Evolutionary conservation across 2,888 invertebrate species (phyloP).

Genomic region (Aphodius sticticus): DNA sequence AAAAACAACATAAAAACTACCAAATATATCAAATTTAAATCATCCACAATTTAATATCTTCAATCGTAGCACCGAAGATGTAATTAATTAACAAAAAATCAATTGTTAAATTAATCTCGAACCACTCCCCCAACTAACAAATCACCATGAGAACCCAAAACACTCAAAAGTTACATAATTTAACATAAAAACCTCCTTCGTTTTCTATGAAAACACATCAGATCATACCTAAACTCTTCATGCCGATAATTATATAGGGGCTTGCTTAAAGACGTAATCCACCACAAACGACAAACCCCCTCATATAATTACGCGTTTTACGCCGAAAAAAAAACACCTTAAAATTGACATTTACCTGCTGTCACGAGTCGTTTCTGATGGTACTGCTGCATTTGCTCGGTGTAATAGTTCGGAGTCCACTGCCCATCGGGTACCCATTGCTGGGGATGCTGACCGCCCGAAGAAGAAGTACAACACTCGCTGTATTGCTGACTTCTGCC

Average conservation of each 20-base stretch:
- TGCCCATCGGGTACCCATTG: slow-evolving; percentile 35
- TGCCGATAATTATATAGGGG: neutral
- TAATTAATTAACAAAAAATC: neutral
- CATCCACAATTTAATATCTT: neutral
- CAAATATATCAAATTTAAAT: neutral
- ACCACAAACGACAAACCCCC: neutral
- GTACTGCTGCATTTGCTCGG: slow-evolving; percentile 28
- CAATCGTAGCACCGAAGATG: neutral
- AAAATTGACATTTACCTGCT: slow-evolving; percentile 31
- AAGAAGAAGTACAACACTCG: slow-evolving; percentile 27
- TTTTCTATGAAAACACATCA: neutral
- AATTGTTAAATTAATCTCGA: neutral
- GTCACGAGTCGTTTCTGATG: slow-evolving; percentile 30
- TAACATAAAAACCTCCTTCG: neutral
- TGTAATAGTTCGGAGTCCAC: slow-evolving; percentile 36
- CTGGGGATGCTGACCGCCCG: slow-evolving; percentile 16
- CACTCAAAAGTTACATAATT: neutral
- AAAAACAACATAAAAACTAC: neutral
- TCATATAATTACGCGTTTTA: neutral
- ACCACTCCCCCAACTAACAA: neutral
- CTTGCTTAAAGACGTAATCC: neutral
- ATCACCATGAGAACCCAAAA: neutral
- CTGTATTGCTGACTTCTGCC: slow-evolving; percentile 27
- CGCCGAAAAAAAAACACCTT: neutral
- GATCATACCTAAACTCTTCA: neutral